Conservation (phyloP, 2,888 invertebrate species). For the Patella depressa region DNA sequence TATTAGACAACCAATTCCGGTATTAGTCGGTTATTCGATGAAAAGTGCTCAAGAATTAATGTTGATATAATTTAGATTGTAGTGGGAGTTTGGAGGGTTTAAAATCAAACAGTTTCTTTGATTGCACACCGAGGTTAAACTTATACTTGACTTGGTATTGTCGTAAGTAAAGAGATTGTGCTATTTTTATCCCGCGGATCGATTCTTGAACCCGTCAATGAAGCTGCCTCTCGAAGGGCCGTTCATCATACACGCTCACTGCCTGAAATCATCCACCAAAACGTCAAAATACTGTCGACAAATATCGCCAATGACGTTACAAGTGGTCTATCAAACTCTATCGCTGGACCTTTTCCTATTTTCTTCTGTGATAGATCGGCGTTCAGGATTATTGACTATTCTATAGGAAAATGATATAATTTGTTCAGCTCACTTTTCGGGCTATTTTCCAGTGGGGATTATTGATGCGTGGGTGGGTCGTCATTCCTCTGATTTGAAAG, state of each 20-base stretch:
- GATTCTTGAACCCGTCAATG: neutral
- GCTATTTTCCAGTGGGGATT: conserved; percentile 6
- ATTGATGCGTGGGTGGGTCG: neutral
- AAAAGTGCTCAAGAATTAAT: too few species aligned
- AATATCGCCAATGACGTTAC: neutral
- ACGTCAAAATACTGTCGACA: neutral
- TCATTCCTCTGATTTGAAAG: conserved; percentile 10
- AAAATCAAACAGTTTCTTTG: neutral
- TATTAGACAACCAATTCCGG: too few species aligned
- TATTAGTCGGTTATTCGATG: too few species aligned
- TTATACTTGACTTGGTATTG: neutral
- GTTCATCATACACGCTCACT: conserved; percentile 2
- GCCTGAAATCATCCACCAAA: neutral
- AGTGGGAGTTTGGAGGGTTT: neutral
- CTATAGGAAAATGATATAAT: conserved; percentile 11
- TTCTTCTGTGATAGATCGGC: neutral
- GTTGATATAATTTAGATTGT: neutral
- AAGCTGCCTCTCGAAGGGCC: neutral
- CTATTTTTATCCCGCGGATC: neutral
- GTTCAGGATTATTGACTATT: neutral
- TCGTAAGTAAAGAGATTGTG: conserved; percentile 3
- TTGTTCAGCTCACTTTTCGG: conserved; percentile 4
- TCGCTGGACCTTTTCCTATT: neutral
- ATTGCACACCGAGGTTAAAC: neutral
- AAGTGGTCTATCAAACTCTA: too few species aligned